These are phyloP conservation scores for Anguilla japonica DNA, from an alignment of 2,113 vertebrate genomes.

Conservation along the genomic window DNA sequence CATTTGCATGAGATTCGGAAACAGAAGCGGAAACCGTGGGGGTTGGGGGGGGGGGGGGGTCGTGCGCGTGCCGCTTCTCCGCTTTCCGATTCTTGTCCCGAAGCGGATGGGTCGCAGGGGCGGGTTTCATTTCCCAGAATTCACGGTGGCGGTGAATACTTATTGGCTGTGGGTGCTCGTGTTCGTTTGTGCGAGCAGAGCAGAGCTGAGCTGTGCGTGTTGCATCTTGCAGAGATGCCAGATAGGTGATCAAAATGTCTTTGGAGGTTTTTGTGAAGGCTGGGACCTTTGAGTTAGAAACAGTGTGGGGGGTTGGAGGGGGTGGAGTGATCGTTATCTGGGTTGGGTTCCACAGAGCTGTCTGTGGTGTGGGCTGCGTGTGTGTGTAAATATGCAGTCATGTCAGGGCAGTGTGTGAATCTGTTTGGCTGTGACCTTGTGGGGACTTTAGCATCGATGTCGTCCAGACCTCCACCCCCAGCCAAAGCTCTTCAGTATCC, in stretches of 20 bases:
- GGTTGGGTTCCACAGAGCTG: no score
- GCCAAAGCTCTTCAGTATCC: neutral
- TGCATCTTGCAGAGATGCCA: neutral
- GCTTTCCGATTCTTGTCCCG: neutral
- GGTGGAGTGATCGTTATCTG: no score
- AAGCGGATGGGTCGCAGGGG: neutral
- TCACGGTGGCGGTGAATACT: neutral
- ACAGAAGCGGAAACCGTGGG: neutral
- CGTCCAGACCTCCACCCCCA: neutral
- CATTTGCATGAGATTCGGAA: neutral
- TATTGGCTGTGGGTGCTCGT: neutral
- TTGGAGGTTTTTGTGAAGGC: neutral
- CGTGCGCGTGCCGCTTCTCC: neutral
- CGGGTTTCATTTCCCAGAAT: neutral
- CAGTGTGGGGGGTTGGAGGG: no score
- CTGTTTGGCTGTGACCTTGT: slow-evolving; percentile 2
- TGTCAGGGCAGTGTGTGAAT: neutral
- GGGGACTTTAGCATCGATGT: neutral
- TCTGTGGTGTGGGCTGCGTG: no score
- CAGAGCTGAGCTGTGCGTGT: neutral
- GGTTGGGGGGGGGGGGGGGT: neutral
- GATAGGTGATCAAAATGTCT: neutral
- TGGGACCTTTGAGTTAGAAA: neutral
- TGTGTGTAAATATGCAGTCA: neutral
- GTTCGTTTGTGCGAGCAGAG: neutral